Conservation (phyloP, 2,797 vertebrate genomes). For the Limnodromus scolopaceus region DNA sequence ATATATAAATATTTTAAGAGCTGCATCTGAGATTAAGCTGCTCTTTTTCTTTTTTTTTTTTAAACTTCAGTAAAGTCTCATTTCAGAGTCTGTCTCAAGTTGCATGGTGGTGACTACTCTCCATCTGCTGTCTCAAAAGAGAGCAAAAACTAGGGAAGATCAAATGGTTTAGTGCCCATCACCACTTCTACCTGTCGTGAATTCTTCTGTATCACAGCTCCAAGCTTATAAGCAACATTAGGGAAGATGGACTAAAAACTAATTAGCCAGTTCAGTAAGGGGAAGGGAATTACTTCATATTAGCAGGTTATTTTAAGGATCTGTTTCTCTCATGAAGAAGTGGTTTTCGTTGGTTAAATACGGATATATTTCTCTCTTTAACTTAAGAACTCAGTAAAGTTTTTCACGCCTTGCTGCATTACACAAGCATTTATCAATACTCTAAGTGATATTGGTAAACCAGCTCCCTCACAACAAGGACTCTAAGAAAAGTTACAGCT, state of each 20-base stretch:
- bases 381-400: not conserved
- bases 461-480: not conserved
- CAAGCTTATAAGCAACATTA: not conserved
- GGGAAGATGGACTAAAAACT: not conserved
- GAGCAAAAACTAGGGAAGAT: constrained; percentile 7
- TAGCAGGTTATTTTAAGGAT: not conserved
- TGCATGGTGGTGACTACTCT: not conserved
- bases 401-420: not conserved
- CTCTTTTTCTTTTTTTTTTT: not conserved
- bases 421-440: not conserved
- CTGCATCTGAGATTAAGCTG: not conserved
- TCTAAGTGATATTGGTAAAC: not conserved
- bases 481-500: not conserved
- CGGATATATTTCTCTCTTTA: not conserved
- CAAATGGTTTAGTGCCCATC: not conserved
- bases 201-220: not conserved
- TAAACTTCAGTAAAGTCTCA: not conserved
- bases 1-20: constrained; percentile 47
- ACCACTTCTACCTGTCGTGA: not conserved
- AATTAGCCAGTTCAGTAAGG: not conserved
- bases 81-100: constrained; percentile 8
- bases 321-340: not conserved
- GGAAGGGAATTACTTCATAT: not conserved
- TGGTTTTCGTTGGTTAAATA: not conserved
- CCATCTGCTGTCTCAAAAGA: constrained; percentile 14